phyloP scores from a whole-genome alignment of 2,888 invertebrate species.

The Tetheella fluctuosa region DNA sequence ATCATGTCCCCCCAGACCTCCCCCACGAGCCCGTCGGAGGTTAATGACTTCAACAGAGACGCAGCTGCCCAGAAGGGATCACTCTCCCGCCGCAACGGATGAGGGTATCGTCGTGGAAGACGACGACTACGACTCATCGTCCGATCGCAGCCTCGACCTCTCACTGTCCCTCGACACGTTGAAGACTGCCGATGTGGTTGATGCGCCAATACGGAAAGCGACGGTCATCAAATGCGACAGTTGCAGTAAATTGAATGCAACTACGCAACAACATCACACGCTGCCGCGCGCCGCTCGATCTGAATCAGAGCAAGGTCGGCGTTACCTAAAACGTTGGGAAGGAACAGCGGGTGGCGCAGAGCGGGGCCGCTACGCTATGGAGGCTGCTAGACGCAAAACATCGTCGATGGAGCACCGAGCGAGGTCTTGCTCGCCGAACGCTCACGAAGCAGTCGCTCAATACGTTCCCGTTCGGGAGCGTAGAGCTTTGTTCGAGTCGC shows the following conservation, averaged over 20 bases:
- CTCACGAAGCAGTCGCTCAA: slow-evolving; percentile 79
- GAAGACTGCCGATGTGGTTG: slow-evolving; percentile 72
- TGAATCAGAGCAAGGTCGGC: slow-evolving; percentile 72
- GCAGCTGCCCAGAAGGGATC: slow-evolving; percentile 68
- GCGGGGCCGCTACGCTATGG: slow-evolving; percentile 69
- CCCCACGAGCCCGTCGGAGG: slow-evolving; percentile 75
- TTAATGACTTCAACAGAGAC: slow-evolving; percentile 72
- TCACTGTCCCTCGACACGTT: slow-evolving; percentile 80
- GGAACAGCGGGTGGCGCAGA: slow-evolving; percentile 71
- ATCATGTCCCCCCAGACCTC: slow-evolving; percentile 69
- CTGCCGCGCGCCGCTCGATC: slow-evolving; percentile 73
- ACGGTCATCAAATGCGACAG: slow-evolving; percentile 77
- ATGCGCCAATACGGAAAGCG: slow-evolving; percentile 72
- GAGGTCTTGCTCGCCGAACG: slow-evolving; percentile 77
- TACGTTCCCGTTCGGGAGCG: slow-evolving; percentile 89
- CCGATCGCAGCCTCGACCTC: slow-evolving; percentile 83
- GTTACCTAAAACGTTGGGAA: slow-evolving; percentile 78
- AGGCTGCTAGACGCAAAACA: slow-evolving; percentile 75
- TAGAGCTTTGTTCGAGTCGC: slow-evolving; percentile 87
- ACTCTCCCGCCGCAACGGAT: slow-evolving; percentile 79
- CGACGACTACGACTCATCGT: slow-evolving; percentile 83
- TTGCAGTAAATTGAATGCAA: slow-evolving; percentile 72
- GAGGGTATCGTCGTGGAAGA: slow-evolving; percentile 82
- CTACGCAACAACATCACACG: slow-evolving; percentile 69
- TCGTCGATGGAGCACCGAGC: slow-evolving; percentile 71